Percentiles rank a stretch among this genome's conserved stretches.
These are phyloP conservation scores for Prionace glauca DNA, from an alignment of 2,797 vertebrate genomes.

Conservation along the genomic window DNA sequence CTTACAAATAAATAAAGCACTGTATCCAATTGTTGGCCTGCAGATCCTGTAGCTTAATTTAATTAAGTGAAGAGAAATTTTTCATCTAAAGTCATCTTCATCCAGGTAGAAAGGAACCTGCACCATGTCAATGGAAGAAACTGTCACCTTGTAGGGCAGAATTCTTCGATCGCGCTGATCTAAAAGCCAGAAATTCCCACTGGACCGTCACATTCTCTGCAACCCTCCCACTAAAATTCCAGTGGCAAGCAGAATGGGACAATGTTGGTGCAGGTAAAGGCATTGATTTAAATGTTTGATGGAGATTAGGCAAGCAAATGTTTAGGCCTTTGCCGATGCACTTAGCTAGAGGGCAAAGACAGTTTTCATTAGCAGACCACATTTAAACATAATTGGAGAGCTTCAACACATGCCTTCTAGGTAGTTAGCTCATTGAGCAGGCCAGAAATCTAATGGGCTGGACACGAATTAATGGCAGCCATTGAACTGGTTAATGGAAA, in stretches of 20 bases:
- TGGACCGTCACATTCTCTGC: too few relatives aligned
- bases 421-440: neutral
- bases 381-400: neutral
- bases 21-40: neutral
- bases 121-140: neutral
- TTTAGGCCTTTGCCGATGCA: neutral
- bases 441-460: neutral
- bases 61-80: neutral
- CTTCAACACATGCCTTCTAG: neutral
- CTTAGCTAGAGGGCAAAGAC: neutral
- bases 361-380: neutral
- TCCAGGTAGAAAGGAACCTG: neutral
- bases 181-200: too few relatives aligned
- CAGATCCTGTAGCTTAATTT: neutral
- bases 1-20: neutral
- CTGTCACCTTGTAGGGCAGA: neutral
- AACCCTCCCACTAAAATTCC: too few relatives aligned
- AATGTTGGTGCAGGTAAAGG: neutral
- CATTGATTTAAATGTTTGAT: neutral
- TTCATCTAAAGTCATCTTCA: neutral
- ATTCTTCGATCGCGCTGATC: too few relatives aligned
- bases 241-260: too few relatives aligned
- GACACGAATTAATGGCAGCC: neutral
- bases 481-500: neutral
- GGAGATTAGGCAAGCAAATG: neutral